Percentiles rank a stretch among this genome's conserved stretches.
These are phyloP conservation scores for Bothrops jararaca DNA, from an alignment of 2,113 vertebrate species.

Conservation along the genomic window DNA sequence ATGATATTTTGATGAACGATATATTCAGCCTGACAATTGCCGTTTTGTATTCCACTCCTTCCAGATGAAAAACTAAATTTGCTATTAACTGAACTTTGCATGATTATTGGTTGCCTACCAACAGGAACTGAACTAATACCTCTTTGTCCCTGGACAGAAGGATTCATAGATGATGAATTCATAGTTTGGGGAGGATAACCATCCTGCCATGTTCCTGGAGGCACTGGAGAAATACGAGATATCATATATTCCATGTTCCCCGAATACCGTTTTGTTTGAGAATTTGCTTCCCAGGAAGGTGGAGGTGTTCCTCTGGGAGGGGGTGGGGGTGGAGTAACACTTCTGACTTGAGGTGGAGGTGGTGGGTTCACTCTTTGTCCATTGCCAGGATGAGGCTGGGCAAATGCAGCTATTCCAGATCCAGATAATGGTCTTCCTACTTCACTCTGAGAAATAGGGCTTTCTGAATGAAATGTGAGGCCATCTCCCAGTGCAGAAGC, in stretches of 20 bases:
- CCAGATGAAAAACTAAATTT: constrained; percentile 86
- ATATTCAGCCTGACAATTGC: constrained; percentile 83
- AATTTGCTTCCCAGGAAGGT: constrained; percentile 85
- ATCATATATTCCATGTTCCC: constrained; percentile 92
- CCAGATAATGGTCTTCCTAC: constrained; percentile 79
- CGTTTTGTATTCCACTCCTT: constrained; percentile 84
- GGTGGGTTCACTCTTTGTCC: constrained; percentile 86
- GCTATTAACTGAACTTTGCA: constrained; percentile 84
- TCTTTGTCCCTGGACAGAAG: constrained; percentile 80
- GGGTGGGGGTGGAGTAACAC: constrained; percentile 88
- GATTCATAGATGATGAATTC: constrained; percentile 67
- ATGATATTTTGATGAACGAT: constrained; percentile 77
- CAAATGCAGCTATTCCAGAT: constrained; percentile 77
- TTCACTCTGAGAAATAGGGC: constrained; percentile 81
- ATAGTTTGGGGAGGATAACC: constrained; percentile 75
- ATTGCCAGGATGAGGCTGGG: constrained; percentile 78
- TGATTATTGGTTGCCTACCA: constrained; percentile 93
- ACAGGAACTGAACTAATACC: constrained; percentile 84
- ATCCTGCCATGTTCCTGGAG: constrained; percentile 88
- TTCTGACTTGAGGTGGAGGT: constrained; percentile 85
- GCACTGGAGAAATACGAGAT: constrained; percentile 90
- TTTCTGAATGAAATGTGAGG: constrained; percentile 84
- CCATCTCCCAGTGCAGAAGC: constrained; percentile 81
- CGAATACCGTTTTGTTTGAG: constrained; percentile 89
- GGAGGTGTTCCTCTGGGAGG: constrained; percentile 80